Evolutionary conservation across 53 echinoderm and acorn worm species (phyloP).

Genomic region (Echinarachnius parma): DNA sequence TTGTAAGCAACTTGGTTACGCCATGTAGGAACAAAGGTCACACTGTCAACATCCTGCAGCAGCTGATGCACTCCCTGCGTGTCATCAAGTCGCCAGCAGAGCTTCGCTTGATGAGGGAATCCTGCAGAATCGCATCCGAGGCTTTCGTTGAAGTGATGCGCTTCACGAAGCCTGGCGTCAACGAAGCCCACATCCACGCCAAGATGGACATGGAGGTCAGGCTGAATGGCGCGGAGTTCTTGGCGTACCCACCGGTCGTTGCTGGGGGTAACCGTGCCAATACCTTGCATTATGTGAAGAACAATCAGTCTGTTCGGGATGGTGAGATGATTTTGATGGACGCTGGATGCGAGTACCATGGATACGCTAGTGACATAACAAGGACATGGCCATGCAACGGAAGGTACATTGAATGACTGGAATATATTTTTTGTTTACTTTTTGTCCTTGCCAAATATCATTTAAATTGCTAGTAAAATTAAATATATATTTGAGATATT

Average conservation of each 20-base stretch:
- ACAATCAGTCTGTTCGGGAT: constrained; percentile 75
- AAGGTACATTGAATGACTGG: constrained; percentile 16
- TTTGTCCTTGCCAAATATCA: too few relatives aligned
- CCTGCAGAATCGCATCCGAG: constrained; percentile 71
- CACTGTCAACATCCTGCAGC: constrained; percentile 81
- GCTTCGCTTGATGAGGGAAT: constrained; percentile 62
- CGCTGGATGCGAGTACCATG: constrained; percentile 97
- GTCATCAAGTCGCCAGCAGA: constrained; percentile 87
- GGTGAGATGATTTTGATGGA: constrained; percentile 93
- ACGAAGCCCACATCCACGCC: constrained; percentile 82
- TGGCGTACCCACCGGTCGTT: constrained; percentile 97
- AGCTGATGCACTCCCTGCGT: constrained; percentile 68
- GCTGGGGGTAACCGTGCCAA: constrained; percentile 96
- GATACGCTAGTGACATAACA: constrained; percentile 97
- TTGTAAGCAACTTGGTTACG: constrained; percentile 63
- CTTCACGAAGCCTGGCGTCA: constrained; percentile 72
- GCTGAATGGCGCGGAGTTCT: constrained; percentile 76
- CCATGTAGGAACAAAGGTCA: constrained; percentile 77
- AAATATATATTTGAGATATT: too few relatives aligned
- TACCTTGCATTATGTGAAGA: constrained; percentile 92
- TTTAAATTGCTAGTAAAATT: too few relatives aligned
- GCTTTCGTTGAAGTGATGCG: constrained; percentile 82
- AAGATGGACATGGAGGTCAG: constrained; percentile 80
- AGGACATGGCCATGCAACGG: constrained; percentile 96
- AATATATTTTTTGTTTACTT: too few relatives aligned